A percentile compares a stretch with the other conserved stretches of the same genome.
Conservation (phyloP, 2,888 invertebrate genomes). For the Ptychoptera albimana region DNA sequence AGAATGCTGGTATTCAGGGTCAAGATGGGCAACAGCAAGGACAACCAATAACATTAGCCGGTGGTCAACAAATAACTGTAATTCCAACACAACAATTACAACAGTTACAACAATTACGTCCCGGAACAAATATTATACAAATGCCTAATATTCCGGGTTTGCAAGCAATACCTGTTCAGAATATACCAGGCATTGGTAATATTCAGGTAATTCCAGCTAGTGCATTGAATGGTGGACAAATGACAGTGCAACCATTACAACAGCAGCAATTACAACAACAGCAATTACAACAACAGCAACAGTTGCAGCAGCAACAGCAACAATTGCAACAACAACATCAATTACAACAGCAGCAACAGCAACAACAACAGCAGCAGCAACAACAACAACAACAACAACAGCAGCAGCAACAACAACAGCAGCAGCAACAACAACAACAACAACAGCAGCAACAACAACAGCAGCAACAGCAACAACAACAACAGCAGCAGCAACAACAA, state of each 20-base stretch:
- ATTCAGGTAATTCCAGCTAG: constrained; percentile 54
- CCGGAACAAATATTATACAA: constrained; percentile 20
- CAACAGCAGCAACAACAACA: constrained; percentile 24
- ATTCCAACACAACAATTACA: constrained; percentile 55
- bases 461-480: constrained; percentile 13
- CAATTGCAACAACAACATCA: constrained; percentile 21
- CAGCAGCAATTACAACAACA: constrained; percentile 15
- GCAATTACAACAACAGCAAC: constrained; percentile 13
- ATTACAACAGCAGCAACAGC: constrained; percentile 15
- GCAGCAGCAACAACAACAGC: constrained; percentile 11
- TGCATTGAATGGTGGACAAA: constrained; percentile 27
- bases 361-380: constrained; percentile 21
- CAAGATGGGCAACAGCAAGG: constrained; percentile 24
- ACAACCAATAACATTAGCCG: constrained; percentile 56
- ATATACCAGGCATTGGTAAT: constrained; percentile 62
- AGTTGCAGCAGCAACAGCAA: constrained; percentile 19
- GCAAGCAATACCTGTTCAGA: constrained; percentile 56
- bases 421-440: constrained; percentile 12
- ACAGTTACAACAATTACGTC: constrained; percentile 33
- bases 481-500: constrained; percentile 14
- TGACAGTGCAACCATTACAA: constrained; percentile 20
- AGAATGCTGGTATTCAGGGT: constrained; percentile 8
- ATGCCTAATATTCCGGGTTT: constrained; percentile 29
- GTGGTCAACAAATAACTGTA: constrained; percentile 70
- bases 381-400: constrained; percentile 9